Evolutionary conservation across 2,797 vertebrate genomes (phyloP).

Genomic region (Clamator glandarius): DNA sequence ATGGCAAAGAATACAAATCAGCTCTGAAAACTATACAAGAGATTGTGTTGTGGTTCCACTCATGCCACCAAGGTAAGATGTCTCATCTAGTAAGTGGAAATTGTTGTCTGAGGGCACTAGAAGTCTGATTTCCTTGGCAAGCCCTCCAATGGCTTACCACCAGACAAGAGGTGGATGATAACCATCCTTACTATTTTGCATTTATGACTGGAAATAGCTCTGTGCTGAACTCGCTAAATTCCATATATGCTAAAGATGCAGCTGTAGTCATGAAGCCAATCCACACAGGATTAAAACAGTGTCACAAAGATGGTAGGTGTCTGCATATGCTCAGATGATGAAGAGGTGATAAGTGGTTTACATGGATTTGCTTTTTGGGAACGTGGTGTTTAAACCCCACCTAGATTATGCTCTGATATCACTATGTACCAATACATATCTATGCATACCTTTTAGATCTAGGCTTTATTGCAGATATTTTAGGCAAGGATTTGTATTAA

Average conservation of each 20-base stretch:
- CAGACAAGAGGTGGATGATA: neutral
- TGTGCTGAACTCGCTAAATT: neutral
- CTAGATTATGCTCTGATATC: neutral
- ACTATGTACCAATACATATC: neutral
- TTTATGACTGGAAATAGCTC: neutral
- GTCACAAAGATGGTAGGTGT: slow-evolving; percentile 18
- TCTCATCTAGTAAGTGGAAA: neutral
- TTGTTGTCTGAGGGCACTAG: neutral
- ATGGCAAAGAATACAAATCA: neutral
- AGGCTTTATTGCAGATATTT: neutral
- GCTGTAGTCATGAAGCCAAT: neutral
- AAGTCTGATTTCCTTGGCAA: neutral
- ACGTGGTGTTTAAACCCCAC: neutral
- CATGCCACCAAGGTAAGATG: neutral
- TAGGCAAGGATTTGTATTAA: slow-evolving; percentile 20
- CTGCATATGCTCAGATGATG: slow-evolving; percentile 19
- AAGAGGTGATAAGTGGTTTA: slow-evolving; percentile 26
- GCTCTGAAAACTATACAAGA: neutral
- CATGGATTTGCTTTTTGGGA: slow-evolving; percentile 4
- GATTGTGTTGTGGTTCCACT: neutral
- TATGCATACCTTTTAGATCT: neutral
- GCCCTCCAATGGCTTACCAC: neutral
- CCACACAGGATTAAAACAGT: neutral
- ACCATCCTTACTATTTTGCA: neutral
- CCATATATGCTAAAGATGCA: neutral